These are phyloP conservation scores for Trididemnum clinides DNA, from an alignment of 23 tunicate species.

Conservation along the genomic window DNA sequence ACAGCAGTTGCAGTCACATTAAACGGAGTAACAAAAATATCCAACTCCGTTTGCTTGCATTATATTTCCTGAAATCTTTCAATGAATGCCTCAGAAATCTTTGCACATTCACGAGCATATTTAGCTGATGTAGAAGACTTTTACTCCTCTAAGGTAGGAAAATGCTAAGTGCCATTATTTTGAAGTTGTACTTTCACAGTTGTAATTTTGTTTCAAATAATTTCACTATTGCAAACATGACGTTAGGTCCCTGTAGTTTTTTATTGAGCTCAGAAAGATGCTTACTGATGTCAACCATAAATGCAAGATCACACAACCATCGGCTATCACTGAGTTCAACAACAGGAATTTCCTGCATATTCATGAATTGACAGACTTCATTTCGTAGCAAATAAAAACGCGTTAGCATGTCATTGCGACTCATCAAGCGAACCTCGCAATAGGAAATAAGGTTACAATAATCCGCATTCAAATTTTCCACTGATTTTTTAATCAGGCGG, in stretches of 20 bases:
- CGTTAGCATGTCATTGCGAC: constrained; percentile 53
- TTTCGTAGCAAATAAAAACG: constrained; percentile 52
- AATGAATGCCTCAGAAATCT: constrained; percentile 48
- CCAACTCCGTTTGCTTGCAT: constrained; percentile 61
- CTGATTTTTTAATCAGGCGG: constrained; percentile 64
- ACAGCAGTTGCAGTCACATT: constrained; percentile 46
- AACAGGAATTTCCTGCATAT: constrained; percentile 46
- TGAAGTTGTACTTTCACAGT: constrained; percentile 61
- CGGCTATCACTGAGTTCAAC: constrained; percentile 47
- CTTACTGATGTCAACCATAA: constrained; percentile 68
- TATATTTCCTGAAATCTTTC: constrained; percentile 64
- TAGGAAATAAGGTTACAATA: constrained; percentile 42
- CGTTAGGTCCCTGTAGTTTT: constrained; percentile 47
- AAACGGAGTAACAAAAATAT: constrained; percentile 62
- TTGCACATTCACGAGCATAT: constrained; percentile 64
- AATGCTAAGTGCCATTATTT: constrained; percentile 54
- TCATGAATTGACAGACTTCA: constrained; percentile 28
- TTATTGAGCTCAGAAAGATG: constrained; percentile 40
- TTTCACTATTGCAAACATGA: constrained; percentile 55
- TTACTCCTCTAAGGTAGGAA: constrained; percentile 66
- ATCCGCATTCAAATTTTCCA: constrained; percentile 60
- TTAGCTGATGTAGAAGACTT: constrained; percentile 60
- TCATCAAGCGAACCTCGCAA: constrained; percentile 61
- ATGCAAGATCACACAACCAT: constrained; percentile 66
- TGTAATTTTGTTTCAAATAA: constrained; percentile 48